A percentile compares a stretch with the other conserved stretches of the same genome.
phyloP scores from a whole-genome alignment of 2,113 vertebrate genomes.

The Paradoxurus hermaphroditus region DNA sequence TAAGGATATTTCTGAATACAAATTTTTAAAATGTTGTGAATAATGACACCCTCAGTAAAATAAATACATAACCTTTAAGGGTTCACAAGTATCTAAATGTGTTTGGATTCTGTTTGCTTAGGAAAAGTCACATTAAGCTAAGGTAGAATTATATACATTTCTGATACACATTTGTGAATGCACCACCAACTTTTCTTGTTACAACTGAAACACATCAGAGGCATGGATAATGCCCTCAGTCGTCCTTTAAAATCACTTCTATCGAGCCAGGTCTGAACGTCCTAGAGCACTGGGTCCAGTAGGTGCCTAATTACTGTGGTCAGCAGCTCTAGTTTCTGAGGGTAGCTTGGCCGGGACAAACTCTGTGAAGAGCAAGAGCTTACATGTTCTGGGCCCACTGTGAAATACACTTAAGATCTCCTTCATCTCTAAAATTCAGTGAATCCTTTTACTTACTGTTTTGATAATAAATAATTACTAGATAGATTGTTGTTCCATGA shows the following conservation, averaged over 20 bases:
- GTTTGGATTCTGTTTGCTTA: background rate
- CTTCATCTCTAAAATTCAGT: background rate
- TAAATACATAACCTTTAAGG: background rate
- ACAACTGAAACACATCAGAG: background rate
- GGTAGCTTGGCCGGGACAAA: background rate
- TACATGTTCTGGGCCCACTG: background rate
- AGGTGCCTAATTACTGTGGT: background rate
- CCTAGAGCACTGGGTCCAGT: too few relatives aligned
- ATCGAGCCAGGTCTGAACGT: background rate
- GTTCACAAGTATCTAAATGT: background rate
- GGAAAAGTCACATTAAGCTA: background rate
- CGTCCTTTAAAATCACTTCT: background rate
- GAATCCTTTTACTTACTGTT: background rate
- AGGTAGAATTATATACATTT: background rate
- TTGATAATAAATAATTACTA: slow-evolving; percentile 48
- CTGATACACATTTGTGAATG: background rate
- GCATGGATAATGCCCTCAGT: background rate
- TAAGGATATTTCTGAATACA: slow-evolving; percentile 9
- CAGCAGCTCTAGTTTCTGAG: background rate
- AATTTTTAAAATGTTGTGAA: background rate
- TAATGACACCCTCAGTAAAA: background rate
- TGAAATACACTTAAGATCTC: background rate
- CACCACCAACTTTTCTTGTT: background rate
- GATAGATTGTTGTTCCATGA: slow-evolving; percentile 26
- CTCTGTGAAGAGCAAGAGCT: background rate